A percentile compares a stretch with the other conserved stretches of the same genome.
Conservation (phyloP, 2,113 vertebrate genomes). For the Poecile atricapillus region DNA sequence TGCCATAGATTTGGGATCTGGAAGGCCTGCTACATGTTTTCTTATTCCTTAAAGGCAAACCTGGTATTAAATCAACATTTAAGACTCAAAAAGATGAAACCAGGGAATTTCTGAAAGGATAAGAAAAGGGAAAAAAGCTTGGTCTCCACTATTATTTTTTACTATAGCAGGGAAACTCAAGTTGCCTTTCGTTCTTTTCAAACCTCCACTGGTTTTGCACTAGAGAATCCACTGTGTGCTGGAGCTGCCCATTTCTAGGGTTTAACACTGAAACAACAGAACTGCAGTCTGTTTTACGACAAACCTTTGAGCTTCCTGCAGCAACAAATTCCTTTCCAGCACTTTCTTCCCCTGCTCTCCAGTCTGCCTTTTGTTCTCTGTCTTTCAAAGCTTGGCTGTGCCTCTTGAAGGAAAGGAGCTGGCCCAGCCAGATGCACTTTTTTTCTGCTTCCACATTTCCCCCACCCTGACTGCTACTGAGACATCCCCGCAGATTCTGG, state of each 20-base stretch:
- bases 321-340: slow-evolving; percentile 64
- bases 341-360: slow-evolving; percentile 13
- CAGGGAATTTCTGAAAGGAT: slow-evolving; percentile 49
- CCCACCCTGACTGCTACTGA: background rate
- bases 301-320: slow-evolving; percentile 50
- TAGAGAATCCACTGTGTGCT: background rate
- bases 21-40: slow-evolving; percentile 61
- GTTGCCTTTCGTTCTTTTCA: background rate
- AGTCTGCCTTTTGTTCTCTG: slow-evolving; percentile 55
- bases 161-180: slow-evolving; percentile 1
- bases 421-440: background rate
- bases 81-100: slow-evolving; percentile 46
- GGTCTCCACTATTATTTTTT: background rate
- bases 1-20: slow-evolving; percentile 60
- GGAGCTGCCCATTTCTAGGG: slow-evolving; percentile 25
- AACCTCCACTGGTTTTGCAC: background rate
- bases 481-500: slow-evolving; percentile 18
- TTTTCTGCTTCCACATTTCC: background rate
- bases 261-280: slow-evolving; percentile 34
- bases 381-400: slow-evolving; percentile 40
- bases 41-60: slow-evolving; percentile 56
- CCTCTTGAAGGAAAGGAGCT: slow-evolving; percentile 48
- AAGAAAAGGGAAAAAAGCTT: background rate
- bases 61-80: slow-evolving; percentile 62
- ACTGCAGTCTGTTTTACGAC: slow-evolving; percentile 47